Evolutionary conservation across 1,140 invertebrate genomes (phyloP), one percentile per base, ranked within the genome.

Genomic region (Caenorhabditis inopinata): DNA sequence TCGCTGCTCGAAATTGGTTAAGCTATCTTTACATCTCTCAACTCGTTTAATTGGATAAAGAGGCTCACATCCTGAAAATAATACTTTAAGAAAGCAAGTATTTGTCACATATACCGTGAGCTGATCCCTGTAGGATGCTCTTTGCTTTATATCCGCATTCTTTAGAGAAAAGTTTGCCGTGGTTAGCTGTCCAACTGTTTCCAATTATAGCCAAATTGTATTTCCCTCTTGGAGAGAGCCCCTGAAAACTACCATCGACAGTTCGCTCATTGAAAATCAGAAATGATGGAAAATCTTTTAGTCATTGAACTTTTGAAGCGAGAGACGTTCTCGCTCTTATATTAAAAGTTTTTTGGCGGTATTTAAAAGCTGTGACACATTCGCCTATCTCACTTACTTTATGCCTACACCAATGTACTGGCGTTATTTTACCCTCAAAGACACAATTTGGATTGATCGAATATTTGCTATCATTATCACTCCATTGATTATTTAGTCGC

Each of bases 31-130:
- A 11, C 58, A 68, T 9, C 9, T 38, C 11, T 35, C 25, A 68
- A 5, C 38, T 3, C 38, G 29, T 11, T 9, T 14, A 42, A 16
- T 68, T 4, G 58, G 58, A n/a, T 68, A 68, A 2, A 68, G n/a
- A 1, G 58, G 32, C n/a, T 68, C 58, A 42, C 58, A 68, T 18
- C 58, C 58, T 68, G 58, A 6, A 68, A 68, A n/a, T n/a, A n/a
- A 68, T 18, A 32, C 29, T 16, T 42, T 7, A 42, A 14, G 5
- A 7, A 42, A 14, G 5, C 14, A 42, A 5, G 38, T 42, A 42
- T 14, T 42, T 42, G 5, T 5, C 14, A 42, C 5, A 14, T 42
- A 42, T 38, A 68, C 58, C 58, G 12, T 11, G 23, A 7, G 58
- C 58, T 4, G 58, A n/a, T 68, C 58, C 58, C 38, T 68, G 58